Conservation (phyloP, 2,888 invertebrate species). For the Netelia inedita region DNA sequence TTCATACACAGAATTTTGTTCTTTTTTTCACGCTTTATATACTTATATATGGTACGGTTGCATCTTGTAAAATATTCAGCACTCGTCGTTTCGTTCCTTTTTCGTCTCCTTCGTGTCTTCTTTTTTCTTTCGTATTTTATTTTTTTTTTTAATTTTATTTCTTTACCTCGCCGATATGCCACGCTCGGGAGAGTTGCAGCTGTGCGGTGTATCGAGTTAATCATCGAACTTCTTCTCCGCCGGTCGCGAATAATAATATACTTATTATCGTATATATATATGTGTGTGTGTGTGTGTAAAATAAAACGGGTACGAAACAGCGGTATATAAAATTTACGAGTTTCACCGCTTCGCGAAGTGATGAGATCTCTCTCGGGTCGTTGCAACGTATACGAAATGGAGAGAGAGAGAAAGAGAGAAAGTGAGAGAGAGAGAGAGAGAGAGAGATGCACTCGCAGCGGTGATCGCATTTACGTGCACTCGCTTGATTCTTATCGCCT, state of each 20-base stretch:
- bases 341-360: constrained; percentile 15
- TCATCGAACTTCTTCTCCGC: constrained; percentile 3
- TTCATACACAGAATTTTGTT: constrained; percentile 16
- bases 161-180: constrained; percentile 14
- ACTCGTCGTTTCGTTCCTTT: not conserved
- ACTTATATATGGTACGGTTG: not conserved
- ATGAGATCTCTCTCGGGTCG: constrained; percentile 58
- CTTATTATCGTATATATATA: not conserved
- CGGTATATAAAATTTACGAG: constrained; percentile 61
- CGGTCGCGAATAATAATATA: not conserved
- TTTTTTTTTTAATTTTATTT: constrained; percentile 25
- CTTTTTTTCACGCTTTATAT: too few species aligned
- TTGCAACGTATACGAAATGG: constrained; percentile 44
- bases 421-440: constrained; percentile 14
- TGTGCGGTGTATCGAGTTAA: constrained; percentile 7
- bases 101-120: not conserved
- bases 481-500: not conserved
- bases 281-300: not conserved
- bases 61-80: not conserved
- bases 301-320: constrained; percentile 47
- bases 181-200: constrained; percentile 2
- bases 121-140: not conserved
- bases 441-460: not conserved
- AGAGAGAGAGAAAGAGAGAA: not conserved
- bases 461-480: not conserved